Conservation (phyloP, 2,797 vertebrate species). For the Catharus ustulatus region DNA sequence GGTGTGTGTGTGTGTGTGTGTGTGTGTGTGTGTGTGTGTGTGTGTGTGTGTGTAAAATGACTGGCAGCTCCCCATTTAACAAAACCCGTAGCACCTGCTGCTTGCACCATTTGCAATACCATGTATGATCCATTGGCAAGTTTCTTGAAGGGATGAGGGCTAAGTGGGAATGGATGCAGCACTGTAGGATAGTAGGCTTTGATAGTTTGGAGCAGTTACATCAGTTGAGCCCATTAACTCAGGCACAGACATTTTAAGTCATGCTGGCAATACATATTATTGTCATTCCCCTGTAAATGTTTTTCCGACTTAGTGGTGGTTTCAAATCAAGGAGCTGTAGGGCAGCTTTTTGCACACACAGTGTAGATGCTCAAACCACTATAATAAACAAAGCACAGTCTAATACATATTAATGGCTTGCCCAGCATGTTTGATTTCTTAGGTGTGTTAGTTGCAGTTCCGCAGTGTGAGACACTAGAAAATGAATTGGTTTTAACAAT, state of each 20-base stretch:
- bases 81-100: neutral
- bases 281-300: neutral
- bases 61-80: accelerated
- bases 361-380: neutral
- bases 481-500: neutral
- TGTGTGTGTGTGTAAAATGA: neutral
- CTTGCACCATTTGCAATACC: neutral
- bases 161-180: neutral
- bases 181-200: neutral
- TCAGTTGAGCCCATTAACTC: neutral
- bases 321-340: neutral
- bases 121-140: neutral
- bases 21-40: neutral
- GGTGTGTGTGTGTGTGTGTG: neutral
- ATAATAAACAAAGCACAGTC: neutral
- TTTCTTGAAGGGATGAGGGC: neutral
- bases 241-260: neutral
- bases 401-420: neutral
- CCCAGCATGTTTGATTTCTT: neutral
- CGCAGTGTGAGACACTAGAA: neutral
- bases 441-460: neutral
- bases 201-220: neutral
- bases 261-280: neutral
- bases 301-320: neutral
- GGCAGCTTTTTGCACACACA: neutral